Evolutionary conservation across 2,113 vertebrate genomes (phyloP).

Genomic region (Chrysochloris asiatica): DNA sequence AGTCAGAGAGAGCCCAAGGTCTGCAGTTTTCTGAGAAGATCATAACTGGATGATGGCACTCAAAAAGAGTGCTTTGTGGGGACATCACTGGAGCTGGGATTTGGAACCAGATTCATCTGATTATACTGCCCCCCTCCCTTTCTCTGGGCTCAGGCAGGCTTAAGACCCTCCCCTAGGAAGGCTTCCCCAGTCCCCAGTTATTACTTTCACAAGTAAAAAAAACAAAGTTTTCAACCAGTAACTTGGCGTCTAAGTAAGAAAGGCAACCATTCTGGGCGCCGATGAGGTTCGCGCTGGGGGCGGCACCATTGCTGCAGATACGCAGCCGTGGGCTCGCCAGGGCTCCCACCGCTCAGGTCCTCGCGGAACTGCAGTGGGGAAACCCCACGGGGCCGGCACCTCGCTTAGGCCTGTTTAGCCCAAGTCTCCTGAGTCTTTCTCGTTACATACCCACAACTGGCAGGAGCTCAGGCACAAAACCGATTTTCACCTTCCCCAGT

Average conservation of each 20-base stretch:
- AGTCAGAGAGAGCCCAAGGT: background rate
- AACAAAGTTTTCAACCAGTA: background rate
- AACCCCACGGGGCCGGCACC: fast-evolving
- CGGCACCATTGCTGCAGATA: too few relatives aligned
- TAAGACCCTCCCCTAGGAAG: background rate
- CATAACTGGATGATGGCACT: background rate
- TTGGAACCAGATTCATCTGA: background rate
- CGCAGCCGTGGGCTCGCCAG: too few relatives aligned
- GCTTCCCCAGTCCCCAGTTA: background rate
- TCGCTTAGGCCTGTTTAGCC: too few relatives aligned
- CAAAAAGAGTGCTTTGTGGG: background rate
- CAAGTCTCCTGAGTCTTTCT: background rate
- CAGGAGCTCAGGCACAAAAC: background rate
- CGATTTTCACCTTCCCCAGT: background rate
- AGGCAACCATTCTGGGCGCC: fast-evolving
- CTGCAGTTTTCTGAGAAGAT: background rate
- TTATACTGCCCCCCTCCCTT: background rate
- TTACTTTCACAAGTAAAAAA: background rate
- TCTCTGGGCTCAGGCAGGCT: too few relatives aligned
- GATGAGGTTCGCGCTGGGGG: fast-evolving
- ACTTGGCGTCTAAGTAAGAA: background rate
- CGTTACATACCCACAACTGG: background rate
- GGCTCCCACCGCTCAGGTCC: background rate
- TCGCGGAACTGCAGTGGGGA: background rate
- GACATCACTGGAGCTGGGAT: background rate